Conservation (phyloP, 2,113 vertebrate genomes). For the Lophura nycthemera region DNA sequence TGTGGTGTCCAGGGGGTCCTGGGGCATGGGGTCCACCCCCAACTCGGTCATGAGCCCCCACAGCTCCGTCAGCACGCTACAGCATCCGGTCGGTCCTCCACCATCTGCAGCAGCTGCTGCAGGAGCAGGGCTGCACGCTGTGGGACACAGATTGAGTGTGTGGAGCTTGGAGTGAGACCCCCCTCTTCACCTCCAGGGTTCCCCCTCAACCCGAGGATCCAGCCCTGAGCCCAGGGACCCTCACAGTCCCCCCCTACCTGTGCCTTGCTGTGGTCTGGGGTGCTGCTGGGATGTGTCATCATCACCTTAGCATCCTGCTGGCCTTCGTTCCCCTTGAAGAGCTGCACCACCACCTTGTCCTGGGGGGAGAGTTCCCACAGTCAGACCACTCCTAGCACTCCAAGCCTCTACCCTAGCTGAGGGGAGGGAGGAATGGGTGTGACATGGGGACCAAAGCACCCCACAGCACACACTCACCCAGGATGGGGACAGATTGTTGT, state of each 20-base stretch:
- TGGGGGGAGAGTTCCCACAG: neutral
- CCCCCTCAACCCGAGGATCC: neutral
- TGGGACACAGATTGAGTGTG: neutral
- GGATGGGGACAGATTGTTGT: neutral
- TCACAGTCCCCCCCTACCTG: neutral
- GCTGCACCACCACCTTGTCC: neutral
- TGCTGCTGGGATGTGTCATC: neutral
- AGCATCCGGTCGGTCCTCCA: neutral
- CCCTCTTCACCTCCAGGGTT: no score
- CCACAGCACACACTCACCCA: neutral
- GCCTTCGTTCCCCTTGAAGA: neutral
- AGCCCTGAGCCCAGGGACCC: no score
- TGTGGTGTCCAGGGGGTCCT: neutral
- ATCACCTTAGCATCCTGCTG: neutral
- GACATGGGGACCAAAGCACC: neutral
- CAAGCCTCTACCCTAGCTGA: no score
- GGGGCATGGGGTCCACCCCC: neutral
- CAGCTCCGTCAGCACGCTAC: neutral
- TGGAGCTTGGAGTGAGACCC: neutral
- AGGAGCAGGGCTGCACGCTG: neutral
- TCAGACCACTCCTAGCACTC: neutral
- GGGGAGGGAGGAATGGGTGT: no score
- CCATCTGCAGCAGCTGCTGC: no score
- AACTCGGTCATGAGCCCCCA: neutral
- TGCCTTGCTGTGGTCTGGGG: neutral